These are phyloP conservation scores for Gouania willdenowi DNA, from an alignment of 2,797 vertebrate species.

Conservation along the genomic window DNA sequence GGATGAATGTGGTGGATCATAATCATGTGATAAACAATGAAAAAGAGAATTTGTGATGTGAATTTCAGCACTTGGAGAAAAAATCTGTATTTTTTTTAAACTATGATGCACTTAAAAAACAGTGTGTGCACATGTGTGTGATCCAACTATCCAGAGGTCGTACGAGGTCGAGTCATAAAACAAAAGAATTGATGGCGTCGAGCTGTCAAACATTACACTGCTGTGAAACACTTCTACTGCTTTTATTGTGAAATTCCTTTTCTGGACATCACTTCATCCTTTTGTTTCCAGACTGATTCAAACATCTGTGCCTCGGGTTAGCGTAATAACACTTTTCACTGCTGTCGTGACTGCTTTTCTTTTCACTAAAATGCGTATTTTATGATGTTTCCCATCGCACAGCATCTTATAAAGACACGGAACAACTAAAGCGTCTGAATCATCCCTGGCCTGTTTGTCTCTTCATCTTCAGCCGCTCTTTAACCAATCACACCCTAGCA, in stretches of 20 bases:
- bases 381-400: too few species aligned
- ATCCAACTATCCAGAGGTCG: conserved; percentile 27
- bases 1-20: too few species aligned
- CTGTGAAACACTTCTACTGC: conserved; percentile 11
- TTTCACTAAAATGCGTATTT: too few species aligned
- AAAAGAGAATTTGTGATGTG: too few species aligned
- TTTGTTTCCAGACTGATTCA: neutral
- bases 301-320: neutral
- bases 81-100: too few species aligned
- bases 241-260: conserved; percentile 25
- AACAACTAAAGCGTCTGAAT: conserved; percentile 16
- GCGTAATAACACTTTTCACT: too few species aligned
- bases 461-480: conserved; percentile 18
- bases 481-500: conserved; percentile 33
- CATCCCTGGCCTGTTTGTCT: conserved; percentile 27
- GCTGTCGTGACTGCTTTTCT: too few species aligned
- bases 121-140: conserved; percentile 1
- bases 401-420: too few species aligned
- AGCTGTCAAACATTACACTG: conserved; percentile 18
- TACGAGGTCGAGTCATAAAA: conserved; percentile 42
- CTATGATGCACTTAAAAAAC: too few species aligned
- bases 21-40: too few species aligned
- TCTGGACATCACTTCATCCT: neutral
- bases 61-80: too few species aligned
- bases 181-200: conserved; percentile 39